Evolutionary conservation across 2,888 invertebrate genomes (phyloP).

Genomic region (Panzeria rudis): DNA sequence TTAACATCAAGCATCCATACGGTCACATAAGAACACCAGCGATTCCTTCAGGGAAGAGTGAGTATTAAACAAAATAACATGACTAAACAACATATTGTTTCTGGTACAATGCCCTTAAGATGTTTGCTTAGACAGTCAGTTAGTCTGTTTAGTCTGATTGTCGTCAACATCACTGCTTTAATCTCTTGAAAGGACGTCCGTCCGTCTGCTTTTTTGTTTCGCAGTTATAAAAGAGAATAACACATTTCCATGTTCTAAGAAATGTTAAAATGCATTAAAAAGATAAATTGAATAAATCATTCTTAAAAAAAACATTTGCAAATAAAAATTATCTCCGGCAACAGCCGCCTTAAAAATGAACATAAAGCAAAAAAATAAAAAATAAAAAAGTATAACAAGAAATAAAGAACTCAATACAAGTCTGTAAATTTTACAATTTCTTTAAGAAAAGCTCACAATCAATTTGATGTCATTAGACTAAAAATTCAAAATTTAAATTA

Average conservation of each 20-base stretch:
- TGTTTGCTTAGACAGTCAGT: conserved; percentile 20
- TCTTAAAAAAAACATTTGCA: neutral
- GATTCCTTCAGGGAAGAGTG: conserved; percentile 23
- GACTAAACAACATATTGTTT: conserved; percentile 38
- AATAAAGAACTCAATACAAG: neutral
- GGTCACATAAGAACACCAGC: neutral
- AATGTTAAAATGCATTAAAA: conserved; percentile 2
- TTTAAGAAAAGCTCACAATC: neutral
- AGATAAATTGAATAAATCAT: conserved; percentile 37
- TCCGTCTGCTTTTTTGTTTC: neutral
- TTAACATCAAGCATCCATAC: neutral
- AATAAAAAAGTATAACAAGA: neutral
- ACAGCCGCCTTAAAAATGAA: neutral
- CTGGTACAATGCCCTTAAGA: conserved; percentile 41
- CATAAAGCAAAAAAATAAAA: neutral
- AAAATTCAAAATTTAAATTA: neutral
- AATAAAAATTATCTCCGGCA: neutral
- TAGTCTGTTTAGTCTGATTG: neutral
- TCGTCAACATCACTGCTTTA: conserved; percentile 10
- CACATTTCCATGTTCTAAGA: neutral
- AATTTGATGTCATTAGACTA: neutral
- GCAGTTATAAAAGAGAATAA: neutral
- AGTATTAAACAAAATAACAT: conserved; percentile 31
- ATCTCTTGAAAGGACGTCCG: neutral
- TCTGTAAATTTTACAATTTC: neutral